A percentile compares a stretch with the other conserved stretches of the same genome.
Conservation (phyloP, 2,888 invertebrate species). For the Drosophila kanekoi region DNA sequence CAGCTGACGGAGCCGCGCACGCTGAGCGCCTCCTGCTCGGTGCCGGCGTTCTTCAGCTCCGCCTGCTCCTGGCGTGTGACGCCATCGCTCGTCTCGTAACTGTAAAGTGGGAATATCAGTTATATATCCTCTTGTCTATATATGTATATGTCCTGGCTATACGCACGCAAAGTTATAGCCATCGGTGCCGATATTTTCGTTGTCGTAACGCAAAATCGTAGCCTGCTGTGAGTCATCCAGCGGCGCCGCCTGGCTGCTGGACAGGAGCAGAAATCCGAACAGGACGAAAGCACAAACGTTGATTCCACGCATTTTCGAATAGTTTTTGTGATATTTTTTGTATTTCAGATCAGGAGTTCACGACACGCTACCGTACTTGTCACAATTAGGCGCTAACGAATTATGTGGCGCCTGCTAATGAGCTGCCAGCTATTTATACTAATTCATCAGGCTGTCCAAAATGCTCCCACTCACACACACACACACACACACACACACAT, state of each 20-base stretch:
- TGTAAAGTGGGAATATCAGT: conserved; percentile 19
- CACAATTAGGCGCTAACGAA: conserved; percentile 66
- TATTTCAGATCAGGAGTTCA: conserved; percentile 2
- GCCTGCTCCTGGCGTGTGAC: conserved; percentile 84
- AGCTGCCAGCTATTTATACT: conserved; percentile 66
- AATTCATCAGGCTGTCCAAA: conserved; percentile 26
- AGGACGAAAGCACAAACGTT: conserved; percentile 59
- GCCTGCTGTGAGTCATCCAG: conserved; percentile 85
- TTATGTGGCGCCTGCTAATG: conserved; percentile 62
- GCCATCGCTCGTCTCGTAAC: conserved; percentile 85
- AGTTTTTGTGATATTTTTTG: not conserved
- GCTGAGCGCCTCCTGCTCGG: conserved; percentile 85
- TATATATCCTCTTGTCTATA: not conserved
- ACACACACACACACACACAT: conserved; percentile 3
- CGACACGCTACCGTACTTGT: conserved; percentile 55
- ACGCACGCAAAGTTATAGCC: conserved; percentile 82
- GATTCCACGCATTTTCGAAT: conserved; percentile 72
- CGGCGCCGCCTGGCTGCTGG: conserved; percentile 69
- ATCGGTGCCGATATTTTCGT: conserved; percentile 84
- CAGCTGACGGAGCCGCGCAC: conserved; percentile 85
- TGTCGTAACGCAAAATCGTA: conserved; percentile 87
- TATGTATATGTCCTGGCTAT: not conserved
- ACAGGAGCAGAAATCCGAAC: conserved; percentile 61
- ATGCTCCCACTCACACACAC: conserved; percentile 20
- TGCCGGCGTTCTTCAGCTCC: conserved; percentile 84